Evolutionary conservation across 2,113 vertebrate species (phyloP), one percentile per base, ranked within the genome.

Genomic region (Diglossa brunneiventris): DNA sequence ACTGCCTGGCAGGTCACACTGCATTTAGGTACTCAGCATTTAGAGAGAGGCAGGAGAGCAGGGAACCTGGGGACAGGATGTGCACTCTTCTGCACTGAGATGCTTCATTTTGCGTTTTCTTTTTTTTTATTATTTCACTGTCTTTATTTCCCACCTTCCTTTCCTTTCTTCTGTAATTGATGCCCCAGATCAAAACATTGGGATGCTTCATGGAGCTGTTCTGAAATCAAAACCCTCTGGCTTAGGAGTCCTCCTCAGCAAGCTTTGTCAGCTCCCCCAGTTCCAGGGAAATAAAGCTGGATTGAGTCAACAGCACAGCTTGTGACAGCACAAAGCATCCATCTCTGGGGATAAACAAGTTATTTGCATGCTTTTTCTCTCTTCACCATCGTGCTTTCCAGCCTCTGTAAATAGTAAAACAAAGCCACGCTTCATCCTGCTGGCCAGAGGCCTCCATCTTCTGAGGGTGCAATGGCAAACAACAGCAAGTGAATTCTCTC

Each of bases 291-390:
- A 61, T 9, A 78, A 81, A 96, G 86, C 80, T 75, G 63, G 49
- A 41, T 52, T 5, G 8, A 88, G 53, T 14, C 76, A 94, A 69
- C 64, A 90, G 88, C 79, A 59, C 94, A 78, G 85, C 58, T 58
- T 87, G 93, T 90, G 76, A 86, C 53, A 79, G 93, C 79, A 94
- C 89, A 94, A 77, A 90, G 69, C 83, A 84, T 37, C 83, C 62
- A 76, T 84, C 83, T 70, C 77, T 1, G 15, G 77, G 61, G 83
- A 94, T 53, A 96, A 96, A 96, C 88, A 95, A 94, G 70, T 74
- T 92, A 94, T 96, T 95, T 93, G 95, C 79, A 86, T 90, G 59
- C 58, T 67, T 69, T 85, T 94, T 68, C 75, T 26, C 42, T 50
- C 81, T 33, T 66, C 78, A 85, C 53, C 74, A 79, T 66, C 19